Evolutionary conservation across 2,797 vertebrate species (phyloP), one percentile per base, ranked within the genome.

Genomic region (Lepus oiostolus): DNA sequence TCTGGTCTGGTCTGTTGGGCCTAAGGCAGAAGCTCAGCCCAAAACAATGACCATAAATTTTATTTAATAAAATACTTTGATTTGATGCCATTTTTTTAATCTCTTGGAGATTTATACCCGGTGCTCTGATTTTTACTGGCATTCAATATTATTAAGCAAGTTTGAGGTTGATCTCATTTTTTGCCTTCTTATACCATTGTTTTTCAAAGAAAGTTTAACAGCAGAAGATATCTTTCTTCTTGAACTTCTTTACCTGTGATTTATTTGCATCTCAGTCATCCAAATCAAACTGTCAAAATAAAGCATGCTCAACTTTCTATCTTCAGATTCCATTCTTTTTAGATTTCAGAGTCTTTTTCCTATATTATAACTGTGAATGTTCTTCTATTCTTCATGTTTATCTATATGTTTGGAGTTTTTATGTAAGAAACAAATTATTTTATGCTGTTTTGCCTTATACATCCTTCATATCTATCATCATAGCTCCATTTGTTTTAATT

Each of bases 271-370:
- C 17, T 80, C 26, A 50, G 42, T 84, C 50, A 74, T 70, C 32
- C 63, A 84, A 81, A 84, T 77, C 52, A 90, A 3, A 47, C 30
- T 72, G 94, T 85, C 16, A 13, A 60, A 83, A 63, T 74, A 90
- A 77, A 54, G 4, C 1, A 42, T 13, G 4, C 70, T 81, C 77
- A 26, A 47, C 42, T 85, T 93, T 74, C 42, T 79, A 58, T 65
- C 42, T 74, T 7, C 4, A 75, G 30, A 68, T 68, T 68, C 47
- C 38, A 26, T 58, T 85, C 13, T 85, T 68, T 35, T n/a, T 71
- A 24, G 0, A 21, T 30, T 4, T 70, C 2, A 11, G 14, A 67
- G 80, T 38, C 19, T 19, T 35, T 76, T 88, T 32, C 11, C 38
- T 67, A 11, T 28, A 26, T 81, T 76, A 35, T 3, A 38, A 4